These are phyloP conservation scores for Drosophila pallidifrons DNA, from an alignment of 1,140 invertebrate genomes.

Conservation along the genomic window DNA sequence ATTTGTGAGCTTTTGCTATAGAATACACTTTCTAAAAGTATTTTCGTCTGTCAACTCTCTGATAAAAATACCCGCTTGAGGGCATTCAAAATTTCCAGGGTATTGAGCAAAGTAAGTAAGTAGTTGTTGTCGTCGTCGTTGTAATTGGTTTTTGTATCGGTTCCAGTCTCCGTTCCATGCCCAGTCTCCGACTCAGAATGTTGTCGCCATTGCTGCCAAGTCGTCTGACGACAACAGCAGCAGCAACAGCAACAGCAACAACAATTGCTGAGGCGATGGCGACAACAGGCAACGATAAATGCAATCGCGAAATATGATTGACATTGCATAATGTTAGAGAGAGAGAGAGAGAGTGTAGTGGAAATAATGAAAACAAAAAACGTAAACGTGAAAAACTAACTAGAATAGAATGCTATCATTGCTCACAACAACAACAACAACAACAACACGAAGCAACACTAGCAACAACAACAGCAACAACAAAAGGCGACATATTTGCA, in stretches of 20 bases:
- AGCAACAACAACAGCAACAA: constrained; percentile 10
- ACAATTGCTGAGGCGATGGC: constrained; percentile 27
- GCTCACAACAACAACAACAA: constrained; percentile 15
- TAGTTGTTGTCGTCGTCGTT: constrained; percentile 35
- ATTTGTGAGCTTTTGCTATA: too few species aligned
- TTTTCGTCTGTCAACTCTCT: background rate
- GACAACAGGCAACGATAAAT: constrained; percentile 55
- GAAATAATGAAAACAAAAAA: constrained; percentile 11
- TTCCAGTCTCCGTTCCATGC: constrained; percentile 4
- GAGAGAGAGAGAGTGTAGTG: background rate
- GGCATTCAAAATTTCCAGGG: background rate
- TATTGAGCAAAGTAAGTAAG: constrained; percentile 10
- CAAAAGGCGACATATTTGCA: constrained; percentile 52
- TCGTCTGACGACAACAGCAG: constrained; percentile 33
- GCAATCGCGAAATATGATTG: constrained; percentile 67
- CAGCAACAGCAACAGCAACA: constrained; percentile 1
- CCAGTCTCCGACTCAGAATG: constrained; percentile 43
- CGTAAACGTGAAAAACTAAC: constrained; percentile 5
- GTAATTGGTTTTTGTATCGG: constrained; percentile 47
- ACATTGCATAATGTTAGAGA: constrained; percentile 67
- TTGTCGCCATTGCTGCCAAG: constrained; percentile 49
- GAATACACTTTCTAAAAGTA: too few species aligned
- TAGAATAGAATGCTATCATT: constrained; percentile 22
- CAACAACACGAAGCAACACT: constrained; percentile 8
- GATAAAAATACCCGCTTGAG: background rate